Evolutionary conservation across 2,113 vertebrate species (phyloP), one percentile per base, ranked within the genome.

Genomic region (Progne subis): DNA sequence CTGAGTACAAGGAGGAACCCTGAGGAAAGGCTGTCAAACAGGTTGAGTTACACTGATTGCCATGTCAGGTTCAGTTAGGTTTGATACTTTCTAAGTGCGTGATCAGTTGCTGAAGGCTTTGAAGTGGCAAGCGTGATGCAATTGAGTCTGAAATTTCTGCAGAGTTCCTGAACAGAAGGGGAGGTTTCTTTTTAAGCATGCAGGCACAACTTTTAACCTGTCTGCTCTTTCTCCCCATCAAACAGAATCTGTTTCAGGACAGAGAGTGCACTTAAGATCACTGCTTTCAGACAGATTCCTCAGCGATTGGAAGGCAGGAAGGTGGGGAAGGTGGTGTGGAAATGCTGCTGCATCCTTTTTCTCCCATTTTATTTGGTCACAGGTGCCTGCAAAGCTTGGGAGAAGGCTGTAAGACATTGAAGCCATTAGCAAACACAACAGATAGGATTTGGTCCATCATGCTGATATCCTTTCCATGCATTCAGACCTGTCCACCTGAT

Each of bases 21-120:
- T 74, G 39, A 41, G 70, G 87, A 87, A 39, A 87, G 61, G 24
- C 74, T 84, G 61, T 80, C 61, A 76, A 41, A 49, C 18, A 77
- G 41, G 88, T 72, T 82, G 89, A 94, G 65, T 84, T 94, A 43
- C 39, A 79, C 37, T 32, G 60, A 86, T 91, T 81, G 64, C 24
- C 3, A 0, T n/a, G 94, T 71, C 77, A 71, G 57, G 28, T 81
- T 84, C 63, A 82, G 64, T 92, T 82, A 91, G 14, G 11, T 85
- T 82, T 95, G 87, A 41, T 95, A 70, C 82, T 87, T 95, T 95
- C 84, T 63, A 90, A 92, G 75, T 52, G 29, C 90, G 50, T 5
- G 12, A 80, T 92, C 63, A 77, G 70, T 72, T 0, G 1, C 78
- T 95, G 78, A 95, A 89, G 91, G 84, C 82, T 90, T 92, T 90